Evolutionary conservation across 2,797 vertebrate species (phyloP), one percentile per base, ranked within the genome.

Genomic region (Gadopsis bispinosus): DNA sequence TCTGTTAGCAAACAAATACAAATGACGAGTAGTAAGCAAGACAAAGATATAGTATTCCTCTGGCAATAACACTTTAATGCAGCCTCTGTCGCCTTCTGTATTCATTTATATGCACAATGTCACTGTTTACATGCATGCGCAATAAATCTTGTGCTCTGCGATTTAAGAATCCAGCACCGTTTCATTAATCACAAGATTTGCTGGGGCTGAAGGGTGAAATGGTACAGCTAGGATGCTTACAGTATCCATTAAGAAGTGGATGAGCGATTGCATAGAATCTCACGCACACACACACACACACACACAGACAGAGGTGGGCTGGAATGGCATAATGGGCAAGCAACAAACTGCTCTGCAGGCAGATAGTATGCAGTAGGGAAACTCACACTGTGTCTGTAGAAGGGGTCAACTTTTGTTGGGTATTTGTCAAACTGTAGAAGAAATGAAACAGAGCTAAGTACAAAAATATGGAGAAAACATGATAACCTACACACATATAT

Each of bases 341-440:
- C 59, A 79, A 66, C 47, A 80, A 26, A 72, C 31, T 37, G 80
- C 69, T 83, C 48, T 75, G 73, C 67, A 88, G 75, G 62, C 70
- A 77, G 59, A 80, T 3, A 66, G 59, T 13, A 72, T 6, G 22
- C 78, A 70, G 79, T 59, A 71, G 62, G 71, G 26, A 81, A 94
- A 98, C 98, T 98, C 96, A 99, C 98, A 92, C 96, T 99, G 96
- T 99, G 98, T 95, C 97, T 97, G 96, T 99, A 98, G 96, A 99
- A 99, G 87, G 97, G 97, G 95, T 99, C 98, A 87, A 98, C 96
- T 96, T 99, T 99, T 93, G 97, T 96, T 91, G 98, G 97, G 93
- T 97, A 99, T 97, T 99, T 99, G 88, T 99, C 98, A 97, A 99
- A 99, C 98, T 99, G 97, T 86, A 95, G 86, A 80, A 91, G 84